Evolutionary conservation across 2,888 invertebrate genomes (phyloP), one percentile per base, ranked within the genome.

Genomic region (Aporophyla nigra): DNA sequence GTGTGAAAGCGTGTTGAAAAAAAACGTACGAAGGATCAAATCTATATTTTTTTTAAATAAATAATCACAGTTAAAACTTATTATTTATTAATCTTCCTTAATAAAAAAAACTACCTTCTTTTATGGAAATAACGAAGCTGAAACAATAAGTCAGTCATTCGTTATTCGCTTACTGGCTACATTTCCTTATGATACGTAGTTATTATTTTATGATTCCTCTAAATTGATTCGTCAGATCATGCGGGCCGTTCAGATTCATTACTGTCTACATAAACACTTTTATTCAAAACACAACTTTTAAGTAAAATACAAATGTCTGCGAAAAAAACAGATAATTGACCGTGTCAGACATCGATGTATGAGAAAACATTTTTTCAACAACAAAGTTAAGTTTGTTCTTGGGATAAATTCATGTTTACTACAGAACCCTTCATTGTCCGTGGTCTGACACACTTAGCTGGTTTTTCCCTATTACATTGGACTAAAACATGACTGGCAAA

Each of bases 241-340:
- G 68, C 16, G 54, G 7, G 73, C 69, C 73, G 27, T 76, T 80
- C n/a, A 1, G 49, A 85, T 85, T 85, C 69, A 85, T 84, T 51
- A 74, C 54, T 49, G 58, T 71, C 49, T 62, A 82, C 67, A 43
- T 63, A 43, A 75, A 85, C 67, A 71, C 33, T 56, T 76, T 63
- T 33, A 72, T 80, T 83, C 62, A 79, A 49, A 51, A 33, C 43
- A 70, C 53, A 40, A 53, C 40, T n/a, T 61, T 40, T 71, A 58
- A 66, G 6, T 68, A 33, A 24, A 10, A 12, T 54, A 65, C 71
- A 74, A 71, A 63, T 49, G 27, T 33, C 46, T 33, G 24, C 33
- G 33, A 33, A 33, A 33, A 33, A 33, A 33, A 33, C 33, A 33
- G 43, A 46, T 10, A 46, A 46, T 12, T 12, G 43, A 46, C 43